A percentile compares a stretch with the other conserved stretches of the same genome.
phyloP scores from a whole-genome alignment of 2,113 vertebrate genomes.

The Pachypanchax playfairii region DNA sequence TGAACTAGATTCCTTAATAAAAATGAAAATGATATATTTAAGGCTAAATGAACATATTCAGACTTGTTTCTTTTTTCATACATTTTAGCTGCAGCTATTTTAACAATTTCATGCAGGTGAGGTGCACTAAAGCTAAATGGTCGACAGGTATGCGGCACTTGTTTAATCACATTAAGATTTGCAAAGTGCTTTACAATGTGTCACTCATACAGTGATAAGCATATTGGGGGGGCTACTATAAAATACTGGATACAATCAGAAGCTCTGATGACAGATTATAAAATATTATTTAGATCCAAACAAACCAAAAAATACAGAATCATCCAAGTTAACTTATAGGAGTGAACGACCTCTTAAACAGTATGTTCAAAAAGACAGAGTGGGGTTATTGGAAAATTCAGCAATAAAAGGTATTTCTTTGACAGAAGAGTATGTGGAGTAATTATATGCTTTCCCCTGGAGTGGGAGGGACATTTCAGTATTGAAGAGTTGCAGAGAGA shows the following conservation, averaged over 20 bases:
- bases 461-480: constrained; percentile 37
- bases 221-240: no score
- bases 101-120: no score
- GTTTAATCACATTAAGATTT: no score
- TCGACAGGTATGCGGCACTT: no score
- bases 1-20: background rate
- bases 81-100: background rate
- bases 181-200: no score
- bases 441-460: constrained; percentile 22
- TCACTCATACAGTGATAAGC: no score
- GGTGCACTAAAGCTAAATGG: no score
- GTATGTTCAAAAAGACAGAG: constrained; percentile 1
- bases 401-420: background rate
- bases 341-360: constrained; percentile 11
- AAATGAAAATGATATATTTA: background rate
- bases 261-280: constrained; percentile 21
- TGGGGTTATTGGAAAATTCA: constrained; percentile 2
- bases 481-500: constrained; percentile 16
- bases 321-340: background rate
- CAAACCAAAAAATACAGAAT: constrained; percentile 7
- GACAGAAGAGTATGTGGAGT: background rate
- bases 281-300: constrained; percentile 15
- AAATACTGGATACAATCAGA: no score
- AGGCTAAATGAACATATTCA: no score
- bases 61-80: no score